These are phyloP conservation scores for Capitella teleta DNA, from an alignment of 1,140 invertebrate genomes.

Conservation along the genomic window DNA sequence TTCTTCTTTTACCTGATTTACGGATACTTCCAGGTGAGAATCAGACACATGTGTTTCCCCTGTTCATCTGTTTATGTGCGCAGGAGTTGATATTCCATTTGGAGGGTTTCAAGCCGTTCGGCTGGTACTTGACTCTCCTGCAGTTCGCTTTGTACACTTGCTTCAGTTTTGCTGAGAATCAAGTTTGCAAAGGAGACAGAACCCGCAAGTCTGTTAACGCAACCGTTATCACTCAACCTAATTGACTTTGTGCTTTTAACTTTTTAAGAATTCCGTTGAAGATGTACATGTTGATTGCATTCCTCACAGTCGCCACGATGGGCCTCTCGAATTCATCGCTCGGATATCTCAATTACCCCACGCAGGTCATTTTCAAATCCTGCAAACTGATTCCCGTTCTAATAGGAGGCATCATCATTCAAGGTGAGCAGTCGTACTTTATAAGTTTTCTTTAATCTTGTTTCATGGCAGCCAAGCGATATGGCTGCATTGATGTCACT, in stretches of 20 bases:
- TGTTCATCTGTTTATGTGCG: slow-evolving; percentile 14
- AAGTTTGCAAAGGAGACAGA: slow-evolving; percentile 15
- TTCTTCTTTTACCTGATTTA: slow-evolving; percentile 82
- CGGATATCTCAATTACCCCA: slow-evolving; percentile 90
- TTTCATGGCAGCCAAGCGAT: slow-evolving; percentile 55
- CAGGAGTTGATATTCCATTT: slow-evolving; percentile 81
- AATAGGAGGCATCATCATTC: slow-evolving; percentile 80
- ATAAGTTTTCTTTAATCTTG: slow-evolving; percentile 5
- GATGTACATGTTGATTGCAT: slow-evolving; percentile 68
- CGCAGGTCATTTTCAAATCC: slow-evolving; percentile 51
- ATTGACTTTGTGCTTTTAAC: too few species aligned
- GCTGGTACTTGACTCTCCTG: slow-evolving; percentile 83
- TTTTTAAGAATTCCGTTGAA: slow-evolving; percentile 71
- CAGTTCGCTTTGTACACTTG: slow-evolving; percentile 79
- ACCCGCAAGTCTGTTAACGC: background rate
- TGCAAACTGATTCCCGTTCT: slow-evolving; percentile 93
- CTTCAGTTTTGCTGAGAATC: slow-evolving; percentile 59
- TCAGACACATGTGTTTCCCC: slow-evolving; percentile 41
- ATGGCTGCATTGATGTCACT: slow-evolving; percentile 68
- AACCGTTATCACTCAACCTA: too few species aligned
- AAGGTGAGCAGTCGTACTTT: slow-evolving; percentile 45
- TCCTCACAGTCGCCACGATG: slow-evolving; percentile 87
- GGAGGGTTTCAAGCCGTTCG: slow-evolving; percentile 75
- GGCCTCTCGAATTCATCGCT: slow-evolving; percentile 87
- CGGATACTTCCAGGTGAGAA: slow-evolving; percentile 68